phyloP scores from a whole-genome alignment of 1,140 invertebrate genomes.

The Micrasema minimum region DNA sequence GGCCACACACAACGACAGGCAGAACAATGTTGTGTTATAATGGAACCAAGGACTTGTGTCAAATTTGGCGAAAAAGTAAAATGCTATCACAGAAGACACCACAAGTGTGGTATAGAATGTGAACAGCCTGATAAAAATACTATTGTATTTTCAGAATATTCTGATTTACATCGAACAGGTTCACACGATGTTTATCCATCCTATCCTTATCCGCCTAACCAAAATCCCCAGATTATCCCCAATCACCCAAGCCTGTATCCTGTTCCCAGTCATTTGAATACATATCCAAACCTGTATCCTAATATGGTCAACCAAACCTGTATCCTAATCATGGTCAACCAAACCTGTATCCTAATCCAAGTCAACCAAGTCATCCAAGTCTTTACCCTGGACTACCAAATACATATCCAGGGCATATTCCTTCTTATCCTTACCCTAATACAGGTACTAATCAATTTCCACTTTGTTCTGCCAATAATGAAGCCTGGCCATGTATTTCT shows the following conservation, averaged over 20 bases:
- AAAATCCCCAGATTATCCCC: not conserved
- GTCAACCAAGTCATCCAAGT: too few relatives aligned
- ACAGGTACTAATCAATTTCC: not conserved
- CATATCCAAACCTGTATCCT: not conserved
- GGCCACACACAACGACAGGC: not conserved
- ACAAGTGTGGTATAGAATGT: slow-evolving; percentile 18
- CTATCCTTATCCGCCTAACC: too few relatives aligned
- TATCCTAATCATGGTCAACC: slow-evolving; percentile 1
- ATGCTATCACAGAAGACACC: slow-evolving; percentile 18
- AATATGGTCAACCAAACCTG: not conserved
- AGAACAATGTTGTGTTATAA: slow-evolving; percentile 12
- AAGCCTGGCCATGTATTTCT: not conserved
- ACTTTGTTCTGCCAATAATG: not conserved
- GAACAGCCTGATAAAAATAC: not conserved
- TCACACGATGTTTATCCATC: too few relatives aligned
- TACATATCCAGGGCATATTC: not conserved
- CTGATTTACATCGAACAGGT: too few relatives aligned
- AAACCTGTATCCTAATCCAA: not conserved
- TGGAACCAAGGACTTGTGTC: not conserved
- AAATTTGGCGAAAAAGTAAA: slow-evolving; percentile 5
- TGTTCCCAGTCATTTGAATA: not conserved
- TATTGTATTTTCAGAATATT: not conserved
- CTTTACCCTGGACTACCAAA: not conserved
- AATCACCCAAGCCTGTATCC: not conserved
- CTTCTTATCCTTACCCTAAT: not conserved